These are phyloP conservation scores for Myrmecobius fasciatus DNA, from an alignment of 2,113 vertebrate species.

Conservation along the genomic window DNA sequence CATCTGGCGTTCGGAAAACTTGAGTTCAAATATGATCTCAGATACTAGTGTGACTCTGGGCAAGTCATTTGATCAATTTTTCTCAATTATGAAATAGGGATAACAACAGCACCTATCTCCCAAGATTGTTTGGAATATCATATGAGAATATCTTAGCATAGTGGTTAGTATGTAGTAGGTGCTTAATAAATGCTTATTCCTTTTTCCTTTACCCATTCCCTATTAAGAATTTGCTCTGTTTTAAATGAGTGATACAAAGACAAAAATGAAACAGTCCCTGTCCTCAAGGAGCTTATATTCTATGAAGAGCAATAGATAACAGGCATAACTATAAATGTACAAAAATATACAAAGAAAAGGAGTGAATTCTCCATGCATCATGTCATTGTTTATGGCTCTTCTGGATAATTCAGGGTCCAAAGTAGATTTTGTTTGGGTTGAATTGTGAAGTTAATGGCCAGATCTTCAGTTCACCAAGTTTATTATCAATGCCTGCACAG, in stretches of 20 bases:
- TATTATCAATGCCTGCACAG: background rate
- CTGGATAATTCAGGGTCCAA: background rate
- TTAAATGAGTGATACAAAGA: background rate
- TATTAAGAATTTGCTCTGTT: background rate
- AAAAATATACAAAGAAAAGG: background rate
- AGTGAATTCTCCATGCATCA: background rate
- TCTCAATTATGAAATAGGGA: too few species aligned
- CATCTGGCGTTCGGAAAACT: background rate
- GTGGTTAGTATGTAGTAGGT: background rate
- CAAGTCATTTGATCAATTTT: background rate
- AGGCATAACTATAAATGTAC: background rate
- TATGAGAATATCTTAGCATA: background rate
- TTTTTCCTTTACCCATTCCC: background rate
- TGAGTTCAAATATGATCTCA: background rate
- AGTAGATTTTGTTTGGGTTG: background rate
- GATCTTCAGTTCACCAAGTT: background rate
- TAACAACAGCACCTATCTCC: too few species aligned
- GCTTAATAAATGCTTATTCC: background rate
- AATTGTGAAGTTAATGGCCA: background rate
- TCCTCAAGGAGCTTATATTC: background rate
- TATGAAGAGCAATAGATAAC: background rate
- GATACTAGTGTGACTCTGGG: background rate
- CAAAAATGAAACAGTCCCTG: background rate
- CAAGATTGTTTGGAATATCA: background rate
- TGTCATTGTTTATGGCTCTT: background rate